Percentiles rank a stretch among this genome's conserved stretches.
These are phyloP conservation scores for Nycticebus coucang DNA, from an alignment of 2,113 vertebrate species.

Conservation along the genomic window DNA sequence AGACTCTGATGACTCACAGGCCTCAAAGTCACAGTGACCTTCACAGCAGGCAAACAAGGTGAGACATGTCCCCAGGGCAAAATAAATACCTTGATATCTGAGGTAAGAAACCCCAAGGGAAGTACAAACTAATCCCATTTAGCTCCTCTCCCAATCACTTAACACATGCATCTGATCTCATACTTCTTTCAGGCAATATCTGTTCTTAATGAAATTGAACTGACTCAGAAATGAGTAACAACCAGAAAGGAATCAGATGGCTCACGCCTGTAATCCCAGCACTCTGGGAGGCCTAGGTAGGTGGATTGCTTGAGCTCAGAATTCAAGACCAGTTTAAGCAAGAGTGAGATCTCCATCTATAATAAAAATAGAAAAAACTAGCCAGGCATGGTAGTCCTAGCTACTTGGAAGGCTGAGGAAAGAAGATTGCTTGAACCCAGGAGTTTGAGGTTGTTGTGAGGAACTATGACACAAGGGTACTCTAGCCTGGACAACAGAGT, in stretches of 20 bases:
- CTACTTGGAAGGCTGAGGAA: no score
- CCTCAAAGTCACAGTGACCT: slow-evolving; percentile 38
- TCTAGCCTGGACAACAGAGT: no score
- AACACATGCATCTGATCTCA: not conserved
- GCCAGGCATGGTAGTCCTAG: no score
- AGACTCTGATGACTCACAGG: not conserved
- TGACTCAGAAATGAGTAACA: slow-evolving; percentile 32
- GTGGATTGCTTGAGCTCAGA: no score
- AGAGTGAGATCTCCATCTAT: no score
- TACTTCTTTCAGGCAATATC: slow-evolving; percentile 1
- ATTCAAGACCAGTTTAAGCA: no score
- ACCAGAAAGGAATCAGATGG: not conserved
- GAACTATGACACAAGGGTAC: no score
- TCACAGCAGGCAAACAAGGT: not conserved
- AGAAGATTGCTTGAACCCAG: no score
- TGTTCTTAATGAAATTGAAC: not conserved
- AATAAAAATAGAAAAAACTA: no score
- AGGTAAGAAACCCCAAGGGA: not conserved
- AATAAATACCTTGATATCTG: not conserved
- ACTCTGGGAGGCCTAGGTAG: no score
- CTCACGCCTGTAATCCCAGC: no score
- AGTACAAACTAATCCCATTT: not conserved
- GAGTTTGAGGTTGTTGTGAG: no score
- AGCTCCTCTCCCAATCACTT: not conserved
- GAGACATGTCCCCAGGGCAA: not conserved